Conservation (phyloP, 2,797 vertebrate species). For the Coranthus polyacanthus region DNA sequence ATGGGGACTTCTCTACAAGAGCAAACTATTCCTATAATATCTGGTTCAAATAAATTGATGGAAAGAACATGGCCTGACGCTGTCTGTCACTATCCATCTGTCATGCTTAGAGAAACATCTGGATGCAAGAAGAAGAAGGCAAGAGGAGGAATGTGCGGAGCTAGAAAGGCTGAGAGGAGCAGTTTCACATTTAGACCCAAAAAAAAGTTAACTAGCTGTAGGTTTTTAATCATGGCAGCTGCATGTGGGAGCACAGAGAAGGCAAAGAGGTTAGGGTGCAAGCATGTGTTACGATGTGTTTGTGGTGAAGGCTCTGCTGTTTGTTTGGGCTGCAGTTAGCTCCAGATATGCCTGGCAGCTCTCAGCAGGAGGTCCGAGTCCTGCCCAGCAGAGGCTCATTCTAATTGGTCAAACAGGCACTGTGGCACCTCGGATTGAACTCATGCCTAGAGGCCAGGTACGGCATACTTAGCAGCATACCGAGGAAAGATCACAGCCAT, state of each 20-base stretch:
- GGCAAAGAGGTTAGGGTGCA: conserved; percentile 39
- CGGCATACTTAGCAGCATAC: conserved; percentile 48
- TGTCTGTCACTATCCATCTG: conserved; percentile 51
- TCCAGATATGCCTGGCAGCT: conserved; percentile 65
- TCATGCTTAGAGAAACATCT: conserved; percentile 73
- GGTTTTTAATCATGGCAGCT: conserved; percentile 59
- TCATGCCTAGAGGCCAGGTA: conserved; percentile 58
- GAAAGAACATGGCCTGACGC: conserved; percentile 48
- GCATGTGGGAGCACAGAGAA: conserved; percentile 51
- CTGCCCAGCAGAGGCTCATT: conserved; percentile 63
- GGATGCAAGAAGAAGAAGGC: conserved; percentile 60
- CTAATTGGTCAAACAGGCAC: conserved; percentile 71
- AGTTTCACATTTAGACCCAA: conserved; percentile 17
- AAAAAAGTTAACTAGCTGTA: conserved; percentile 44
- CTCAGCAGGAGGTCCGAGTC: conserved; percentile 61
- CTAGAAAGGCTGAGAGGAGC: conserved; percentile 39
- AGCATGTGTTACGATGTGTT: conserved; percentile 67
- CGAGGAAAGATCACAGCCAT: conserved; percentile 54
- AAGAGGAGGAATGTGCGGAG: conserved; percentile 52
- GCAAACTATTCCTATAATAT: conserved; percentile 60
- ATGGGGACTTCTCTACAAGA: conserved; percentile 50
- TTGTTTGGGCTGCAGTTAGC: conserved; percentile 62
- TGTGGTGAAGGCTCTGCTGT: conserved; percentile 58
- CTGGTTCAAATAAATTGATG: conserved; percentile 76
- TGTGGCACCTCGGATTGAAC: conserved; percentile 62